Conservation (phyloP, 2,888 invertebrate species). For the Megamerina dolium region DNA sequence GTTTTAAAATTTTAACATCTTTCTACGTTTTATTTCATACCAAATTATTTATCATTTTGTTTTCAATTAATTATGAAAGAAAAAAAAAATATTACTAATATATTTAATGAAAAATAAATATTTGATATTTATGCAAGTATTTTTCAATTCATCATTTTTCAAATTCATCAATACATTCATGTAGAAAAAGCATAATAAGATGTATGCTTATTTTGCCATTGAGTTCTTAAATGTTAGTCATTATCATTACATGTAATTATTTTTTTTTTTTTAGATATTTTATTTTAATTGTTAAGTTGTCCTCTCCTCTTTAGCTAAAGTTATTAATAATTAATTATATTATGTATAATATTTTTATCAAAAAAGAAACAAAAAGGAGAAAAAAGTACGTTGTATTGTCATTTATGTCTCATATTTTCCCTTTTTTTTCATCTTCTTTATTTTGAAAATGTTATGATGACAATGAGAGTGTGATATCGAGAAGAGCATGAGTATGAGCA, state of each 20-base stretch:
- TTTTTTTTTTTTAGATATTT: slow-evolving; percentile 5
- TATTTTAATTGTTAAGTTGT: slow-evolving; percentile 2
- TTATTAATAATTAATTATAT: slow-evolving; percentile 8
- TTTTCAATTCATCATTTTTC: no score
- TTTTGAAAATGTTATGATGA: no score
- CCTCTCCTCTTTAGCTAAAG: slow-evolving; percentile 11
- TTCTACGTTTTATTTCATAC: no score
- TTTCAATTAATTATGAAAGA: slow-evolving; percentile 3
- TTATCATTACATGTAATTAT: slow-evolving; percentile 14
- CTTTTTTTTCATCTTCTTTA: no score
- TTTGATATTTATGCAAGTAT: no score
- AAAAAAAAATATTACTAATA: slow-evolving; percentile 9
- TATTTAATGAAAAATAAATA: no score
- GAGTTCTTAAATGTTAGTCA: slow-evolving; percentile 9
- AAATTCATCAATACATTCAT: slow-evolving; percentile 5
- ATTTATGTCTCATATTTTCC: slow-evolving; percentile 21
- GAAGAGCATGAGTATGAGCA: no score
- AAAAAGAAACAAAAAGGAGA: slow-evolving; percentile 18
- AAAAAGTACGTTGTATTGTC: slow-evolving; percentile 22
- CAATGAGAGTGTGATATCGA: no score
- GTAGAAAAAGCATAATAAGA: slow-evolving; percentile 15
- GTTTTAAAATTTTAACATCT: slow-evolving; percentile 1
- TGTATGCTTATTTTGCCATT: slow-evolving; percentile 17
- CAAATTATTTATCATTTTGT: no score
- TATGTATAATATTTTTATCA: slow-evolving; percentile 6